These are phyloP conservation scores for Sciurus vulgaris DNA, from an alignment of 2,797 vertebrate species.

Conservation along the genomic window DNA sequence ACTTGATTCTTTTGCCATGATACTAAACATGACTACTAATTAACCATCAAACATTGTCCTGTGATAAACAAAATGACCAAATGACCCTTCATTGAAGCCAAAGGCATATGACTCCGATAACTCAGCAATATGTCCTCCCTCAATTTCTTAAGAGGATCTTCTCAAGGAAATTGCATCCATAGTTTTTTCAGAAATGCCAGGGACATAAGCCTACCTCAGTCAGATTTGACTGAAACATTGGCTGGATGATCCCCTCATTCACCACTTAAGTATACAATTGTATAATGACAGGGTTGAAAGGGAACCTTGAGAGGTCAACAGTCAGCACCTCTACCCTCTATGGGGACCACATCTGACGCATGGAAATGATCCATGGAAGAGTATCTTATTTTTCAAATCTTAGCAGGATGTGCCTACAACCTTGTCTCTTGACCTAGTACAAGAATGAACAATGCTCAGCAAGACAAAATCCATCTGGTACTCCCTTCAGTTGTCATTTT, in stretches of 20 bases:
- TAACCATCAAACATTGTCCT: slow-evolving; percentile 76
- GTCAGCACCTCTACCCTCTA: background rate
- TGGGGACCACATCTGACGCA: background rate
- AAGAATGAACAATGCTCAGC: background rate
- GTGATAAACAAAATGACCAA: slow-evolving; percentile 69
- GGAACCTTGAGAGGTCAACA: slow-evolving; percentile 68
- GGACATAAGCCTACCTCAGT: slow-evolving; percentile 82
- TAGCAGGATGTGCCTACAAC: background rate
- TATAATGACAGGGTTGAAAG: slow-evolving; percentile 37
- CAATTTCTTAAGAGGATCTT: slow-evolving; percentile 80
- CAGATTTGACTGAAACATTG: slow-evolving; percentile 88
- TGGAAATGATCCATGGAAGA: background rate
- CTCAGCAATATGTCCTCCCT: slow-evolving; percentile 71
- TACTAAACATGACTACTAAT: slow-evolving; percentile 83
- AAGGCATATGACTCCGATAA: slow-evolving; percentile 76
- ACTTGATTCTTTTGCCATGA: slow-evolving; percentile 84
- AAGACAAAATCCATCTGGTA: background rate
- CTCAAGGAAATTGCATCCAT: slow-evolving; percentile 81
- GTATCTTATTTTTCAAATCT: background rate
- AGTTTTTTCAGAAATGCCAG: slow-evolving; percentile 83
- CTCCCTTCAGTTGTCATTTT: background rate
- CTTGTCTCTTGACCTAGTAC: background rate
- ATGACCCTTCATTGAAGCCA: slow-evolving; percentile 52
- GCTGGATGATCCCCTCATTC: slow-evolving; percentile 87
- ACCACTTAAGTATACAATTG: slow-evolving; percentile 85